phyloP scores from a whole-genome alignment of 2,888 invertebrate genomes.

The Troglohyphantes excavatus region DNA sequence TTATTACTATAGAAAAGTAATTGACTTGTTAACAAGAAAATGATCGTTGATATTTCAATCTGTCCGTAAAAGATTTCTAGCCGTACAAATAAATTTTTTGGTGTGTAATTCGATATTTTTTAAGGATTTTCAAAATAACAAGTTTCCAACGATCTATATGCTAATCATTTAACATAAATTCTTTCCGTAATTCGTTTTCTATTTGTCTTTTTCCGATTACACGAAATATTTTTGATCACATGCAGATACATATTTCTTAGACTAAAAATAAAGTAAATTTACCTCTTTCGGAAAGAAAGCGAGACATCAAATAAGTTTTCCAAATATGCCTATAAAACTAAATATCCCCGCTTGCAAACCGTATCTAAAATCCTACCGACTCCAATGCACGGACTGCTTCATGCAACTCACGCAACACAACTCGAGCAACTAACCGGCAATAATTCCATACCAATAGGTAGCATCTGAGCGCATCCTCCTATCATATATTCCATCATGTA shows the following conservation, averaged over 20 bases:
- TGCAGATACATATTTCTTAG: slow-evolving; percentile 19
- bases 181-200: not conserved
- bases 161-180: too few species aligned
- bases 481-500: slow-evolving; percentile 24
- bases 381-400: slow-evolving; percentile 46
- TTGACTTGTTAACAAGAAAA: too few species aligned
- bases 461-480: slow-evolving; percentile 62
- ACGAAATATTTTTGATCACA: not conserved
- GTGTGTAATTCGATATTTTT: too few species aligned
- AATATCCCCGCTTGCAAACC: slow-evolving; percentile 46
- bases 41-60: too few species aligned
- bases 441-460: slow-evolving; percentile 71
- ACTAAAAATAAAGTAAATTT: slow-evolving; percentile 53
- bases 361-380: slow-evolving; percentile 44
- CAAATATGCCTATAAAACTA: slow-evolving; percentile 34
- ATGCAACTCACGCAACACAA: slow-evolving; percentile 42
- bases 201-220: not conserved
- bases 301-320: slow-evolving; percentile 46
- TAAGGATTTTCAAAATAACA: too few species aligned
- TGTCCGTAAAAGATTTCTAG: too few species aligned
- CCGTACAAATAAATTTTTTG: too few species aligned
- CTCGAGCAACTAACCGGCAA: slow-evolving; percentile 59
- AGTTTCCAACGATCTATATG: too few species aligned
- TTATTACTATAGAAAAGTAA: too few species aligned
- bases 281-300: slow-evolving; percentile 46